Conservation (phyloP, 2,797 vertebrate species). For the Corythornis leucogaster region DNA sequence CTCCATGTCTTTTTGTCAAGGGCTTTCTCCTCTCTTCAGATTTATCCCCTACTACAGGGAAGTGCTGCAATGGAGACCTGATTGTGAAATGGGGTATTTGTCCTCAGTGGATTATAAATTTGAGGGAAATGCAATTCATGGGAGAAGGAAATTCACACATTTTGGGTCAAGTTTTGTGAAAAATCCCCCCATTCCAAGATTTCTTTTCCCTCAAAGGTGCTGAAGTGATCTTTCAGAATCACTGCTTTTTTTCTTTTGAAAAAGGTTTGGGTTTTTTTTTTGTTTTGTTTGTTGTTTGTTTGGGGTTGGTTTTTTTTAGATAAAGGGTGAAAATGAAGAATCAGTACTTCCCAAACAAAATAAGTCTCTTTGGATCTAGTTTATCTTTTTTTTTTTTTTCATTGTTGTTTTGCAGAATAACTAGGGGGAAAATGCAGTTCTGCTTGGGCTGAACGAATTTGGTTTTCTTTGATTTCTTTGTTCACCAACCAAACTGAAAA, state of each 20-base stretch:
- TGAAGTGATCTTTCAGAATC: neutral
- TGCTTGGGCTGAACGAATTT: neutral
- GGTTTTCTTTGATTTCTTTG: constrained; percentile 18
- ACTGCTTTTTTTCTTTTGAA: neutral
- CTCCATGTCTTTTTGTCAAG: neutral
- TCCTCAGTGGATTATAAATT: neutral
- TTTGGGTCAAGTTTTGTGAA: neutral
- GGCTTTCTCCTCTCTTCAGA: neutral
- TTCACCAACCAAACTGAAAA: constrained; percentile 8
- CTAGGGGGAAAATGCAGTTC: neutral
- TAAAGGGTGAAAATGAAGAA: neutral
- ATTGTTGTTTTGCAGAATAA: neutral
- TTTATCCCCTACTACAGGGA: neutral
- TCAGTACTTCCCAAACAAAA: neutral
- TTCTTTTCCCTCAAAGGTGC: neutral
- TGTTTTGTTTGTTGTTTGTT: neutral
- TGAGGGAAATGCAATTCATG: accelerated
- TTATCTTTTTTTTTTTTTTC: neutral
- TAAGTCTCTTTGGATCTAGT: neutral
- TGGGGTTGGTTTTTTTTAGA: neutral
- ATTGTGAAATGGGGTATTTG: neutral
- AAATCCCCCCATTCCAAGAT: neutral
- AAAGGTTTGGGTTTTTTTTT: neutral
- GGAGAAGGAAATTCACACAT: neutral
- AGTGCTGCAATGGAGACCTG: neutral